These are phyloP conservation scores for Leptodactylus fallax DNA, from an alignment of 2,797 vertebrate species.

Conservation along the genomic window DNA sequence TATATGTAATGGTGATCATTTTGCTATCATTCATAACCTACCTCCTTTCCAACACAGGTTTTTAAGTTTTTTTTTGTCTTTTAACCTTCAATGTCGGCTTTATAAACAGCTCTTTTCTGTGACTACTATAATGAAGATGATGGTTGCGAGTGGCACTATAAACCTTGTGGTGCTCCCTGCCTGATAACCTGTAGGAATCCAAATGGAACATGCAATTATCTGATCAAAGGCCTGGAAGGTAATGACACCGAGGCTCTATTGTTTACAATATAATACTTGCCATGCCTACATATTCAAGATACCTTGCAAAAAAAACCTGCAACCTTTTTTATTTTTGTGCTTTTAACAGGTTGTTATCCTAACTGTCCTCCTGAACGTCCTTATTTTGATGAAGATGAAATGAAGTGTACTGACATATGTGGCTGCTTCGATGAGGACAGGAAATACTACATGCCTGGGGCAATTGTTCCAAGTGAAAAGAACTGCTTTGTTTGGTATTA, in stretches of 20 bases:
- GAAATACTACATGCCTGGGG: slow-evolving; percentile 69
- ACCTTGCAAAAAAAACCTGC: background rate
- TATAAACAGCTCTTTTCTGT: slow-evolving; percentile 87
- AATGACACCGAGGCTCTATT: slow-evolving; percentile 15
- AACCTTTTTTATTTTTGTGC: background rate
- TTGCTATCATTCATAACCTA: too few relatives aligned
- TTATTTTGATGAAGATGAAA: slow-evolving; percentile 80
- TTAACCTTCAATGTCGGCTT: background rate
- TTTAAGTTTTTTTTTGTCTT: background rate
- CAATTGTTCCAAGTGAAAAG: slow-evolving; percentile 65
- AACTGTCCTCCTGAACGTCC: slow-evolving; percentile 78
- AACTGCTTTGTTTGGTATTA: slow-evolving; percentile 78
- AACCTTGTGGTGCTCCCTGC: slow-evolving; percentile 85
- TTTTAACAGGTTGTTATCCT: slow-evolving; percentile 80
- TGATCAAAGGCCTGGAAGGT: slow-evolving; percentile 89
- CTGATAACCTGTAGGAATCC: slow-evolving; percentile 91
- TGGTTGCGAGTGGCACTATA: slow-evolving; percentile 91
- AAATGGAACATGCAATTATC: slow-evolving; percentile 79
- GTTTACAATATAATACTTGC: background rate
- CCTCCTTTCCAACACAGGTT: too few relatives aligned
- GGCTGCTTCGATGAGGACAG: slow-evolving; percentile 76
- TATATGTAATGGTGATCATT: too few relatives aligned
- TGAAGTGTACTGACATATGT: slow-evolving; percentile 75
- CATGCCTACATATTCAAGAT: background rate
- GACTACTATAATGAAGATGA: slow-evolving; percentile 86